phyloP scores from a whole-genome alignment of 2,888 invertebrate species.

The Calliopum simillimum region DNA sequence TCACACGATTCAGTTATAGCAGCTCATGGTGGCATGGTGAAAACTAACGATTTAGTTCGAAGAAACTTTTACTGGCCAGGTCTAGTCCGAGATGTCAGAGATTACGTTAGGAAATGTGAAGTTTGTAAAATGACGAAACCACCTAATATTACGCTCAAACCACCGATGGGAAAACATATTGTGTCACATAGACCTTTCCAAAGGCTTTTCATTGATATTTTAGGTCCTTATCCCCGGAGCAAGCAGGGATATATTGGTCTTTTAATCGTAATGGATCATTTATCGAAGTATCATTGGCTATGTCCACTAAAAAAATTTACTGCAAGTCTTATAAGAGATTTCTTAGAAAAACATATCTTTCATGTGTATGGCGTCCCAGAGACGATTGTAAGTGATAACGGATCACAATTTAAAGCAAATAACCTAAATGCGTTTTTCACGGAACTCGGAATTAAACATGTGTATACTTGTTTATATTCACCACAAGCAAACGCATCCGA shows the following conservation, averaged over 20 bases:
- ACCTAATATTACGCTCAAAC: slow-evolving; percentile 11
- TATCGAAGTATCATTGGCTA: slow-evolving; percentile 33
- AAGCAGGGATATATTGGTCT: slow-evolving; percentile 31
- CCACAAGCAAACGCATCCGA: slow-evolving; percentile 58
- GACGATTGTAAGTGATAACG: slow-evolving; percentile 48
- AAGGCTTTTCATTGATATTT: slow-evolving; percentile 32
- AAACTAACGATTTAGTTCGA: slow-evolving; percentile 6
- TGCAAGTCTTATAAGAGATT: slow-evolving; percentile 1
- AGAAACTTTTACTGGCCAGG: slow-evolving; percentile 26
- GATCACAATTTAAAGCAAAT: no score
- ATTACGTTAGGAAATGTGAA: slow-evolving; percentile 14
- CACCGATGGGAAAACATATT: slow-evolving; percentile 21
- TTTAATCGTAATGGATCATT: slow-evolving; percentile 34
- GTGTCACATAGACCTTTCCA: slow-evolving; percentile 30
- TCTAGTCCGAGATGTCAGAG: slow-evolving; percentile 21
- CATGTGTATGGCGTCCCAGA: slow-evolving; percentile 48
- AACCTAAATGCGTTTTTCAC: no score
- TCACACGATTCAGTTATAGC: slow-evolving; percentile 3
- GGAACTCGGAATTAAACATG: slow-evolving; percentile 38
- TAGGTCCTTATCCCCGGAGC: slow-evolving; percentile 35
- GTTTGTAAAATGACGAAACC: slow-evolving; percentile 18
- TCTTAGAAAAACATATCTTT: slow-evolving; percentile 40
- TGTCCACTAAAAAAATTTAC: slow-evolving; percentile 31
- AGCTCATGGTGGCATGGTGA: no score
- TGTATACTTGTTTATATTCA: slow-evolving; percentile 50